Conservation (phyloP, 2,797 vertebrate genomes). For the Sternotherus odoratus region DNA sequence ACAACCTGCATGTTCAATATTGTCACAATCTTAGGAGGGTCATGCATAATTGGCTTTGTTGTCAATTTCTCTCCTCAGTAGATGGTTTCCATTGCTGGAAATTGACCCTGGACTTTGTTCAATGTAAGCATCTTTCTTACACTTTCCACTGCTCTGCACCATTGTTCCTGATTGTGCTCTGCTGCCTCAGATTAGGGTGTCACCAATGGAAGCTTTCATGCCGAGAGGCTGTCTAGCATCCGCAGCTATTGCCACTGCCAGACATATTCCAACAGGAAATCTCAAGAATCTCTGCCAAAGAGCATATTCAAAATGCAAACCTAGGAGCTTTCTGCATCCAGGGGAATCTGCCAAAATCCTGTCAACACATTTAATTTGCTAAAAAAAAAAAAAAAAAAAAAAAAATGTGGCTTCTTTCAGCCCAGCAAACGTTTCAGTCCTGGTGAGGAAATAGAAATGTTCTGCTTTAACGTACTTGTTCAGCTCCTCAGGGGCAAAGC, state of each 20-base stretch:
- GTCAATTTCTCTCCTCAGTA: constrained; percentile 20
- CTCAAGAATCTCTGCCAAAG: not conserved
- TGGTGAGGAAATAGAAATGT: constrained; percentile 30
- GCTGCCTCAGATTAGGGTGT: not conserved
- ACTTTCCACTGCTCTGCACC: constrained; percentile 42
- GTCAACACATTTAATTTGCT: not conserved
- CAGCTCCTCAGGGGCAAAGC: not conserved
- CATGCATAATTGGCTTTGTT: not conserved
- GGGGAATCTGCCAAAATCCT: constrained; percentile 3
- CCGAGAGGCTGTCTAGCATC: constrained; percentile 22
- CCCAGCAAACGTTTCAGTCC: not conserved
- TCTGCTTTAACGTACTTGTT: accelerated
- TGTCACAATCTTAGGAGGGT: constrained; percentile 51
- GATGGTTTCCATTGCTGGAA: constrained; percentile 57
- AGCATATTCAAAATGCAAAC: not conserved
- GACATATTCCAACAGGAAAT: not conserved
- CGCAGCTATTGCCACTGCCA: constrained; percentile 35
- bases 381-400: no score
- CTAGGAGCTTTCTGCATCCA: not conserved
- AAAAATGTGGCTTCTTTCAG: not conserved
- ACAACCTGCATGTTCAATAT: not conserved
- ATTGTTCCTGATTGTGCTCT: not conserved
- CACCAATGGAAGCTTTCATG: not conserved
- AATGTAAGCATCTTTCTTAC: constrained; percentile 32
- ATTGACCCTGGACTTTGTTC: not conserved